Evolutionary conservation across 1,140 invertebrate species (phyloP).

Genomic region (Hycleus cichorii): DNA sequence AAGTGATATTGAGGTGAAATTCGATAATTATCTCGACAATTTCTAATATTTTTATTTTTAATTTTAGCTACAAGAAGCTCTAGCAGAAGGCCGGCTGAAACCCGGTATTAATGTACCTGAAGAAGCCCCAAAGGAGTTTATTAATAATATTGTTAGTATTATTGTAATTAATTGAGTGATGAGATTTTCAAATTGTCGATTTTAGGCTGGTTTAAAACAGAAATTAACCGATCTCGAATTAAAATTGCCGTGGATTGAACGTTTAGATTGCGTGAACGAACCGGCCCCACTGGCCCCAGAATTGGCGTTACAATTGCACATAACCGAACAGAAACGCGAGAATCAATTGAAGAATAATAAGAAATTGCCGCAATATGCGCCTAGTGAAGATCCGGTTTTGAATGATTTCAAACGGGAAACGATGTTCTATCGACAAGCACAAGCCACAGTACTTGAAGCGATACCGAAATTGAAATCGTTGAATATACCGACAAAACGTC

Average conservation of each 20-base stretch:
- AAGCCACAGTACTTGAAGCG: conserved; percentile 73
- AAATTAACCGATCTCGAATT: conserved; percentile 66
- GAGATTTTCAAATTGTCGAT: conserved; percentile 10
- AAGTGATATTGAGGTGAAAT: conserved; percentile 43
- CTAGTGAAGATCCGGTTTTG: conserved; percentile 69
- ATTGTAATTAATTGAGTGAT: background rate
- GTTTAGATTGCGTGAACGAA: conserved; percentile 67
- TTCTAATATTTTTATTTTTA: conserved; percentile 12
- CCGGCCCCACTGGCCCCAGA: conserved; percentile 76
- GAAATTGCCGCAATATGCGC: conserved; percentile 55
- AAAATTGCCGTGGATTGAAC: conserved; percentile 77
- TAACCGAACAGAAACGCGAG: conserved; percentile 60
- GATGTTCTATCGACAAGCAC: conserved; percentile 86
- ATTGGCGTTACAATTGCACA: conserved; percentile 61
- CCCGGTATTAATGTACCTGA: conserved; percentile 72
- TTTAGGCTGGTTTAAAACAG: conserved; percentile 55
- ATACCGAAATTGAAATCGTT: conserved; percentile 67
- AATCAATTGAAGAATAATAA: conserved; percentile 61
- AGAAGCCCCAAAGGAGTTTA: conserved; percentile 48
- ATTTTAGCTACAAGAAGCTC: conserved; percentile 73
- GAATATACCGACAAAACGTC: conserved; percentile 69
- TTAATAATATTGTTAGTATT: conserved; percentile 56
- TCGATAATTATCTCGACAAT: background rate
- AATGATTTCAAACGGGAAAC: conserved; percentile 93
- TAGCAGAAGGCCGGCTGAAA: conserved; percentile 70